These are phyloP conservation scores for Mesoligia furuncula DNA, from an alignment of 2,888 invertebrate genomes.

Conservation along the genomic window DNA sequence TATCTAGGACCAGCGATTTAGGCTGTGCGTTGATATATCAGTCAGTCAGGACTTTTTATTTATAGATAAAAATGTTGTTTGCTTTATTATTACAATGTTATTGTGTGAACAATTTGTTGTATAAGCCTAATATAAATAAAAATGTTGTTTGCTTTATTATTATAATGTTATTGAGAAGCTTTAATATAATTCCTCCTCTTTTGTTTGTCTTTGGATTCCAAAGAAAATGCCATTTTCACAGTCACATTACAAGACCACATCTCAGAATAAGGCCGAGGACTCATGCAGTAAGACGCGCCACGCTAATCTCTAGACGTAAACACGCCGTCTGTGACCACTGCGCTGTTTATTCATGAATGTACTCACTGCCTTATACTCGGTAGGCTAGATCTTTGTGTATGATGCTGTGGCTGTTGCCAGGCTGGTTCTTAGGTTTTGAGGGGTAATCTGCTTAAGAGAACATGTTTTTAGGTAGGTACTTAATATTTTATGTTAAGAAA, in stretches of 20 bases:
- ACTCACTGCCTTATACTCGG: constrained; percentile 30
- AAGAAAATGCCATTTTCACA: not conserved
- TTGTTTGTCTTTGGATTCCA: not conserved
- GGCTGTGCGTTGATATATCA: no score
- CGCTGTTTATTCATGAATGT: constrained; percentile 58
- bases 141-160: no score
- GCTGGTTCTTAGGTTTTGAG: not conserved
- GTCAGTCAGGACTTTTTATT: no score
- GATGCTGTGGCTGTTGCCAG: constrained; percentile 7
- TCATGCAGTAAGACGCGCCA: constrained; percentile 67
- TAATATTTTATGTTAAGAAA: not conserved
- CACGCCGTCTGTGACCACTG: constrained; percentile 69
- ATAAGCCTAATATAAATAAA: no score
- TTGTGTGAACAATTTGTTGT: no score
- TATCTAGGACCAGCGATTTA: no score
- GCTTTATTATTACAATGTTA: no score
- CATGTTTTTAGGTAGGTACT: not conserved
- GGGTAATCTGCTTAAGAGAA: constrained; percentile 9
- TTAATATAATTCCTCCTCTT: not conserved
- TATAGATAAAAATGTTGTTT: no score
- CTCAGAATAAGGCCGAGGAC: constrained; percentile 73
- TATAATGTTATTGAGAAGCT: no score
- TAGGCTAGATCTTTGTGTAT: constrained; percentile 15
- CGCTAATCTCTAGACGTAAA: constrained; percentile 84
- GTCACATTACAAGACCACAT: not conserved